Percentiles rank a stretch among this genome's conserved stretches.
Conservation (phyloP, 2,888 invertebrate species). For the Galerucella calmariensis region DNA sequence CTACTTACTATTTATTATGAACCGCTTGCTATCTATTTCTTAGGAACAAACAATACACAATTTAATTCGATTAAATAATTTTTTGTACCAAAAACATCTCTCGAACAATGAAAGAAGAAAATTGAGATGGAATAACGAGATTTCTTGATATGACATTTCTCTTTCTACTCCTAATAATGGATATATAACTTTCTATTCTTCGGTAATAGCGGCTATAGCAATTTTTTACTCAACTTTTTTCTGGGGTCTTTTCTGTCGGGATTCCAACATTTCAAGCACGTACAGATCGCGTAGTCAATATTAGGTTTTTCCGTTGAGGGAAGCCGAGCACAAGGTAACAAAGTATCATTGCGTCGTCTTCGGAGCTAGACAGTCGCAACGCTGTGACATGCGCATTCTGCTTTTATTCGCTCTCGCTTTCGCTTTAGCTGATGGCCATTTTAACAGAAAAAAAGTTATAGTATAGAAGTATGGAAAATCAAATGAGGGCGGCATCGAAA, state of each 20-base stretch:
- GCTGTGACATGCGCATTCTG: neutral
- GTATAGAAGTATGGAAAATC: neutral
- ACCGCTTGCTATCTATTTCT: too few relatives aligned
- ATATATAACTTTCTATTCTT: neutral
- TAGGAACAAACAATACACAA: too few relatives aligned
- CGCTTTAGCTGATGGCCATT: neutral
- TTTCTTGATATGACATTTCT: neutral
- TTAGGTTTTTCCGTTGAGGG: neutral
- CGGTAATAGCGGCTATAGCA: neutral
- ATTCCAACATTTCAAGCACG: constrained; percentile 8
- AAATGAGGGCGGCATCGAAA: neutral
- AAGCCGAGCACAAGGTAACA: constrained; percentile 11
- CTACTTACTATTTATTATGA: too few relatives aligned
- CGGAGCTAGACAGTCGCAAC: constrained; percentile 4
- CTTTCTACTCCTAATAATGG: neutral
- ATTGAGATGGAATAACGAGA: too few relatives aligned
- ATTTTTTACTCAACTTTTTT: constrained; percentile 10
- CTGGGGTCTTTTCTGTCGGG: constrained; percentile 3
- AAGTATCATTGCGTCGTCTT: constrained; percentile 8
- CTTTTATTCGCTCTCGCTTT: neutral
- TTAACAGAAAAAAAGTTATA: neutral
- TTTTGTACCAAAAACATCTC: too few relatives aligned
- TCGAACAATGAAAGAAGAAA: too few relatives aligned
- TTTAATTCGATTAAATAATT: too few relatives aligned
- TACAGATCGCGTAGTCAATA: constrained; percentile 8